Evolutionary conservation across 2,113 vertebrate species (phyloP).

Genomic region (Syngnathus scovelli): DNA sequence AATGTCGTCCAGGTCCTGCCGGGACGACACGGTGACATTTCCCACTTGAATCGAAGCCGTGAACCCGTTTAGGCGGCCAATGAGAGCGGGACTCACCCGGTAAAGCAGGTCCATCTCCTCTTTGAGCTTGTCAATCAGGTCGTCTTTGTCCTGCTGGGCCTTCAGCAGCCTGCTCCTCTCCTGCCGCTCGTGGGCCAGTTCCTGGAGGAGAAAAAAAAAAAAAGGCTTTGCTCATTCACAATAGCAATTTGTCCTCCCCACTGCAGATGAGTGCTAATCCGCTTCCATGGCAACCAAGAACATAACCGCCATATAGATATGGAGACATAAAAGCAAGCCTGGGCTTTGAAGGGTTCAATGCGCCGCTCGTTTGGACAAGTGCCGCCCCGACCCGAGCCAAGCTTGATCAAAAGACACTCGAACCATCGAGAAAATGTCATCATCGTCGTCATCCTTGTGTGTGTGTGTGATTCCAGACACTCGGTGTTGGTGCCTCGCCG

Average conservation of each 20-base stretch:
- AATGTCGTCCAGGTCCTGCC: constrained; percentile 93
- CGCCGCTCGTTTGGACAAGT: background rate
- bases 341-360: background rate
- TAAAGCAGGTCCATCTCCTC: constrained; percentile 96
- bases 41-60: background rate
- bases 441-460: background rate
- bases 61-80: background rate
- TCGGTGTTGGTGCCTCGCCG: too few relatives aligned
- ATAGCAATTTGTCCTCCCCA: constrained; percentile 6
- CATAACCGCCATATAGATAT: background rate
- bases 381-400: background rate
- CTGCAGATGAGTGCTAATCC: constrained; percentile 11
- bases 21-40: background rate
- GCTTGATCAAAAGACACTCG: background rate
- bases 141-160: constrained; percentile 87
- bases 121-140: constrained; percentile 86
- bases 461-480: too few relatives aligned
- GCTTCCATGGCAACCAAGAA: constrained; percentile 36
- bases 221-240: background rate
- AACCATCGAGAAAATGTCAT: background rate
- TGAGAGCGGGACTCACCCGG: constrained; percentile 75
- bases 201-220: constrained; percentile 59
- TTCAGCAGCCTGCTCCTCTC: constrained; percentile 81
- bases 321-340: background rate
- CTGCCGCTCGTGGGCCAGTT: constrained; percentile 83